Percentiles rank a stretch among this genome's conserved stretches.
phyloP scores from a whole-genome alignment of 2,797 vertebrate species.

The Chaunax sp. region DNA sequence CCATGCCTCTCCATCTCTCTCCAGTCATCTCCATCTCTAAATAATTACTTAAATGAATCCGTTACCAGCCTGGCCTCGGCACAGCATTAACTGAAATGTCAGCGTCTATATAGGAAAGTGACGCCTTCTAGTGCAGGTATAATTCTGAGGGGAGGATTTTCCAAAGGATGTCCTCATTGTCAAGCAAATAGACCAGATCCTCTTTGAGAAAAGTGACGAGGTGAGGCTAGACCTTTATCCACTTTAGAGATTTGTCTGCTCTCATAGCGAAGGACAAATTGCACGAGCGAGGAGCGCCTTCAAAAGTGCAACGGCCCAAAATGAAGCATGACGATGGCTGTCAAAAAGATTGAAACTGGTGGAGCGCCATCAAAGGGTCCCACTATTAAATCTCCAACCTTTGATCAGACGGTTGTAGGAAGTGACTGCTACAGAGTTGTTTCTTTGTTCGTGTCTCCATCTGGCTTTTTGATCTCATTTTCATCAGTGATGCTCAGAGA shows the following conservation, averaged over 20 bases:
- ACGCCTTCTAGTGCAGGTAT: constrained; percentile 56
- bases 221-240: constrained; percentile 9
- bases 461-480: constrained; percentile 63
- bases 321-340: constrained; percentile 43
- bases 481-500: constrained; percentile 28
- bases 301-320: constrained; percentile 28
- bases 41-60: constrained; percentile 77
- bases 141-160: constrained; percentile 4
- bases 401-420: constrained; percentile 61
- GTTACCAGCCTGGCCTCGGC: constrained; percentile 50
- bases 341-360: constrained; percentile 54
- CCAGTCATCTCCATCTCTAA: constrained; percentile 48
- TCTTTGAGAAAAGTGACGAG: constrained; percentile 8
- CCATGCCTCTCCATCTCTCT: background rate
- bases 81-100: constrained; percentile 60
- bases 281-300: constrained; percentile 12
- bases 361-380: constrained; percentile 44
- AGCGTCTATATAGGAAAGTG: constrained; percentile 45
- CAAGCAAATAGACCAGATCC: constrained; percentile 11
- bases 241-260: constrained; percentile 2
- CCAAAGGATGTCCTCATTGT: constrained; percentile 4
- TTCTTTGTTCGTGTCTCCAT: constrained; percentile 52
- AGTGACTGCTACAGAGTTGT: constrained; percentile 44
- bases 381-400: constrained; percentile 53
- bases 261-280: constrained; percentile 11